Evolutionary conservation across 53 echinoderm and acorn worm species (phyloP).

Genomic region (Astropecten irregularis): DNA sequence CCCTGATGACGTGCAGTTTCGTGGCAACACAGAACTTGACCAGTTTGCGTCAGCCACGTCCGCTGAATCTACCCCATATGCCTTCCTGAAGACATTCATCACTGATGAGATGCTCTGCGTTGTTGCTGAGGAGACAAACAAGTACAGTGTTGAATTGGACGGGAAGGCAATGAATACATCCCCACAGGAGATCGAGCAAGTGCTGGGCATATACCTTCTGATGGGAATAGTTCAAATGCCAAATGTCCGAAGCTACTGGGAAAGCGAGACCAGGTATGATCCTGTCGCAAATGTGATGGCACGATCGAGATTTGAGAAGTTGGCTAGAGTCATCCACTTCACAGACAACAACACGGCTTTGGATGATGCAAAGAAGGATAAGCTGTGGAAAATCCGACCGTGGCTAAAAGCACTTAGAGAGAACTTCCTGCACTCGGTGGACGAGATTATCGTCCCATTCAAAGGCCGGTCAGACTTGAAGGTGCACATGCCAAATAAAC

Average conservation of each 20-base stretch:
- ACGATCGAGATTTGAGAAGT: constrained; percentile 42
- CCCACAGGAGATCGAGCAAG: constrained; percentile 39
- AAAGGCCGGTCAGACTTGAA: constrained; percentile 45
- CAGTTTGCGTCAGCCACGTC: no score
- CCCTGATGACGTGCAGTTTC: no score
- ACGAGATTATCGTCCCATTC: constrained; percentile 53
- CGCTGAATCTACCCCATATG: no score
- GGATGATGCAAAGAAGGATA: constrained; percentile 19
- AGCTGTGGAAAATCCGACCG: constrained; percentile 53
- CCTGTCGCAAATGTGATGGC: constrained; percentile 42
- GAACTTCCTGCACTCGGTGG: constrained; percentile 21
- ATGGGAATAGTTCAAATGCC: constrained; percentile 67
- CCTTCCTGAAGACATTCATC: no score
- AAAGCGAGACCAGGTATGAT: constrained; percentile 34
- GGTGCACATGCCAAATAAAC: constrained; percentile 48
- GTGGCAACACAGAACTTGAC: no score
- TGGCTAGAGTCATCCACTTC: constrained; percentile 27
- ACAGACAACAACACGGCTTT: constrained; percentile 32
- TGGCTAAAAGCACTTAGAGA: constrained; percentile 27
- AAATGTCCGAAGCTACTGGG: constrained; percentile 46
- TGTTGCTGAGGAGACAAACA: no score
- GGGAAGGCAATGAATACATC: constrained; percentile 14
- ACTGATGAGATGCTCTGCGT: no score
- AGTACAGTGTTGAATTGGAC: no score
- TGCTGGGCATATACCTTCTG: constrained; percentile 11